Evolutionary conservation across 1,140 invertebrate genomes (phyloP), one percentile per base, ranked within the genome.

Genomic region (Conus ventricosus): DNA sequence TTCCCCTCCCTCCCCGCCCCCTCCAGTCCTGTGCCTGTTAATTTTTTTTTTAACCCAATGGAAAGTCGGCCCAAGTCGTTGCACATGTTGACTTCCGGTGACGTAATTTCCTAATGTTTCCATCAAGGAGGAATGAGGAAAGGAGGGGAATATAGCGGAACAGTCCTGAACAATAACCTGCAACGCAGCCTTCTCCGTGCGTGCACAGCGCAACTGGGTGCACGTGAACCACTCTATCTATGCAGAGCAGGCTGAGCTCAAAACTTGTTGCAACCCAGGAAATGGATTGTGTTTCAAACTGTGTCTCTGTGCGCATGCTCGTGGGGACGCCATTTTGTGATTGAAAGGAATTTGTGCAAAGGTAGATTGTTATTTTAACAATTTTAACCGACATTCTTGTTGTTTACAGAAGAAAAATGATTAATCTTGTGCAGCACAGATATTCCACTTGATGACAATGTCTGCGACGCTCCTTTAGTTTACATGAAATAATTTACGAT

Each of bases 61-160:
- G 88, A 55, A 67, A 20, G 60, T n/a, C 13, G 57, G 85, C 55
- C 80, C 71, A 87, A 85, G 86, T 87, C 84, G 60, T 84, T 87
- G 88, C 76, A 88, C 82, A 85, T 60, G 53, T 85, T 39, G 25
- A 86, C 88, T 89, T 91, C 89, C 89, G 89, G 91, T 91, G 91
- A 91, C 91, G 91, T 91, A 91, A 91, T 91, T 39, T 88, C 80
- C 85, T 87, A 83, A 85, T 86, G 76, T 90, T 90, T 88, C 85
- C 53, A 20, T 83, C 55, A 25, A 60, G n/a, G 51, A 89, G 20
- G 55, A 67, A 27, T 8, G 10, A 83, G 53, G 67, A 27, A 86
- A 57, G 75, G 25, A 71, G 17, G 11, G 51, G 8, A n/a, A 6
- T 20, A 1, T 17, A 89, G 39, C 5, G 20, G 25, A 2, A 39